Base-by-base conservation (phyloP, 1,140 invertebrate genomes). In the Drosophila rufa region DNA sequence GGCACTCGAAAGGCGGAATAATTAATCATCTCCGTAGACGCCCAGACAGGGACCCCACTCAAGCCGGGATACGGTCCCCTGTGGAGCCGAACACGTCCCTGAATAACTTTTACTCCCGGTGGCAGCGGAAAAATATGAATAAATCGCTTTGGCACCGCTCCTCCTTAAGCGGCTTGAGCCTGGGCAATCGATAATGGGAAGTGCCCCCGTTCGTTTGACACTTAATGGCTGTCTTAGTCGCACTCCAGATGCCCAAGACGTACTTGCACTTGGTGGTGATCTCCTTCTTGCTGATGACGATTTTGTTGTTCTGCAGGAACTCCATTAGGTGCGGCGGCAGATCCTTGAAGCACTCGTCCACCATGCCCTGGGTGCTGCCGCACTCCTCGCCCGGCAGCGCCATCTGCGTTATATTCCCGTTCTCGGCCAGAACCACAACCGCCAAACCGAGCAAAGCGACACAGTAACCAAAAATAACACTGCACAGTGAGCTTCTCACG, bases 301-400 rank as follows among this genome's bases (percentile, higher is more conserved):
- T 69, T 75, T 92, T 92, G 0, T 87, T 83, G 17, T 79, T 92
- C 56, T 85, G 81, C 33, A 92, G 43, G 36, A 92, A 92, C 58
- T 92, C 90, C 86, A 91, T 91, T 48, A 92, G 46, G 68, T 90
- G 91, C 7, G 87, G 79, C 14, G 92, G 92, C 27, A 92, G 71
- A 75, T 92, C 87, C 68, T 92, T 92, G 36, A 92, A 92, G 75
- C 92, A 92, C 56, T 92, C 80, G 30, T 92, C 90, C 5, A 92
- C 83, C 90, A 92, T 92, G 15, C 79, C 82, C 56, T 92, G 74
- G 14, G 86, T 91, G 53, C 77, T 82, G 36, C 92, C 92, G 50
- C 92, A 92, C 7, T 75, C 58, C 22, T 85, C 66, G 2, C 46
- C 59, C 43, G 45, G 57, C 22, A 51, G 38, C 47, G 68, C 40